A percentile compares a stretch with the other conserved stretches of the same genome.
Conservation (phyloP, 1,140 invertebrate genomes). For the Habropoda laboriosa region DNA sequence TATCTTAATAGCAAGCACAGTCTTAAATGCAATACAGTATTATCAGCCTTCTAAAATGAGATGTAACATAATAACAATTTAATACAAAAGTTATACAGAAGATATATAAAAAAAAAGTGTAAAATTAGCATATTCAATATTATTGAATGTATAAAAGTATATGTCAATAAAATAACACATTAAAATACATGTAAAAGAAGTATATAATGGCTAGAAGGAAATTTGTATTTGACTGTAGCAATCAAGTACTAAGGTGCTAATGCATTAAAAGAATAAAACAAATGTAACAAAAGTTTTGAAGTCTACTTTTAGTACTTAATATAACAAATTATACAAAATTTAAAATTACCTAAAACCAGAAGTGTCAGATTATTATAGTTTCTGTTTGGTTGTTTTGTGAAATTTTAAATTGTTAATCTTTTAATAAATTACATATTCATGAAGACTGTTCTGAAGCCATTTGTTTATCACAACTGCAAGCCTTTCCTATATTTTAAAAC, state of each 20-base stretch:
- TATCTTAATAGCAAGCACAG: constrained; percentile 9
- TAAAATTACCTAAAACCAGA: background rate
- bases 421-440: background rate
- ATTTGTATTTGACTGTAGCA: background rate
- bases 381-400: background rate
- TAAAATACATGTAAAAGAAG: constrained; percentile 3
- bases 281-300: background rate
- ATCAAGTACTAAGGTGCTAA: background rate
- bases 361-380: background rate
- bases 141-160: background rate
- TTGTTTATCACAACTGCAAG: constrained; percentile 14
- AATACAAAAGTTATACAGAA: constrained; percentile 10
- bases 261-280: background rate
- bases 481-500: constrained; percentile 5
- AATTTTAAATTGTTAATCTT: too few relatives aligned
- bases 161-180: background rate
- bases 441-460: background rate
- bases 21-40: constrained; percentile 11
- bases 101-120: background rate
- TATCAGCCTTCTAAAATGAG: constrained; percentile 32
- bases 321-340: background rate
- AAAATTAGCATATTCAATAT: constrained; percentile 1
- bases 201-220: background rate
- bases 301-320: background rate
- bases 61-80: constrained; percentile 28